Evolutionary conservation across 2,113 vertebrate genomes (phyloP).

Genomic region (Mohoua ochrocephala): DNA sequence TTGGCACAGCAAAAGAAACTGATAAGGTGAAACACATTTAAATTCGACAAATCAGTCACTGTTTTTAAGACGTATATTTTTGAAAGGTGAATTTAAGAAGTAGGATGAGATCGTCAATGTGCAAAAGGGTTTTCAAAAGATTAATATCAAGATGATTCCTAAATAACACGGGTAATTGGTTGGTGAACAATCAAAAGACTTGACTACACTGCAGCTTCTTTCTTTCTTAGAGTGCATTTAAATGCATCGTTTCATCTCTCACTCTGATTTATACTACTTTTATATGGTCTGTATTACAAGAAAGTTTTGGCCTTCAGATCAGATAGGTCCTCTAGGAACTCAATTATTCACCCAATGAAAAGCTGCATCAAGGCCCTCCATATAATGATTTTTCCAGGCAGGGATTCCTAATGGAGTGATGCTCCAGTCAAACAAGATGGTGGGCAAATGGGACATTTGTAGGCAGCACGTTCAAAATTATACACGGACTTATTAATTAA

Average conservation of each 20-base stretch:
- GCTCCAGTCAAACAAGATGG: not conserved
- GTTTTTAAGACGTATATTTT: not conserved
- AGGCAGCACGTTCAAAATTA: not conserved
- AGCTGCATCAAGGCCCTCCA: not conserved
- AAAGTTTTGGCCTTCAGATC: conserved; percentile 5
- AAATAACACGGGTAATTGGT: conserved; percentile 12
- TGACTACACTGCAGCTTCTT: not conserved
- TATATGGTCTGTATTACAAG: not conserved
- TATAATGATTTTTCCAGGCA: not conserved
- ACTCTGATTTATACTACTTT: conserved; percentile 12
- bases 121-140: not conserved
- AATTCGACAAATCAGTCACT: not conserved
- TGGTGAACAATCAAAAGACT: conserved; percentile 13
- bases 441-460: not conserved
- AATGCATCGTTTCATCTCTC: not conserved
- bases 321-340: not conserved
- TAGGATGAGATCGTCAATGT: not conserved
- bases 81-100: not conserved
- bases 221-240: not conserved
- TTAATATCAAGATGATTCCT: not conserved
- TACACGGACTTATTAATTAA: not conserved
- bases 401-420: not conserved
- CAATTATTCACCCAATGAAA: not conserved
- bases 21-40: not conserved
- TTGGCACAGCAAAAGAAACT: not conserved